A percentile compares a stretch with the other conserved stretches of the same genome.
These are phyloP conservation scores for Cecropterus lyciades DNA, from an alignment of 1,140 invertebrate species.

Conservation along the genomic window DNA sequence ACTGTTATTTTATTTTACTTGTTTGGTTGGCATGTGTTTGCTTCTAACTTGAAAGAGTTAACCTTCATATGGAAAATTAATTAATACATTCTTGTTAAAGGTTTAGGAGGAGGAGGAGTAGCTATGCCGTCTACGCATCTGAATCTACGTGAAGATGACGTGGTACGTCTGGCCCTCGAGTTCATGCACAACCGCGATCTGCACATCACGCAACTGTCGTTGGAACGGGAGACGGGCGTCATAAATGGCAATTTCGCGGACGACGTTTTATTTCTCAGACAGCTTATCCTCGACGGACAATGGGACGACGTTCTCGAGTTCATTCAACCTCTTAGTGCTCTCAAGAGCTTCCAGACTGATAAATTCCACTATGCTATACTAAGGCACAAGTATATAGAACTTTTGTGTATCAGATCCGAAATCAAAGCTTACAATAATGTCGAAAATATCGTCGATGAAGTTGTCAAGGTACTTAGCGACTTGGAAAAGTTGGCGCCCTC, in stretches of 20 bases:
- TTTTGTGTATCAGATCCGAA: constrained; percentile 97
- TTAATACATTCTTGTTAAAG: constrained; percentile 52
- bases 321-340: constrained; percentile 95
- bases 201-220: constrained; percentile 94
- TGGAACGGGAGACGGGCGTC: constrained; percentile 97
- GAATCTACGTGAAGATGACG: constrained; percentile 94
- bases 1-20: too few species aligned
- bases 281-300: constrained; percentile 97
- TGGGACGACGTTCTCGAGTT: constrained; percentile 99
- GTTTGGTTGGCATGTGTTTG: too few species aligned
- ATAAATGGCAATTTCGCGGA: constrained; percentile 96
- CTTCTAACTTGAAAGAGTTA: too few species aligned
- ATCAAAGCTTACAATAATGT: constrained; percentile 88
- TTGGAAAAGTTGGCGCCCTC: constrained; percentile 94
- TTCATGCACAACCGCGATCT: constrained; percentile 96
- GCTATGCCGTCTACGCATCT: constrained; percentile 92
- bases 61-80: too few species aligned
- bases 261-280: constrained; percentile 96
- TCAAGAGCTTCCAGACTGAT: constrained; percentile 91
- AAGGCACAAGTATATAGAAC: constrained; percentile 97
- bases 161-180: constrained; percentile 95
- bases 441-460: constrained; percentile 96
- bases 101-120: constrained; percentile 39
- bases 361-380: constrained; percentile 94
- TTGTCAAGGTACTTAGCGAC: constrained; percentile 95